phyloP scores from a whole-genome alignment of 2,113 vertebrate species.

The Campylomormyrus tamandua region DNA sequence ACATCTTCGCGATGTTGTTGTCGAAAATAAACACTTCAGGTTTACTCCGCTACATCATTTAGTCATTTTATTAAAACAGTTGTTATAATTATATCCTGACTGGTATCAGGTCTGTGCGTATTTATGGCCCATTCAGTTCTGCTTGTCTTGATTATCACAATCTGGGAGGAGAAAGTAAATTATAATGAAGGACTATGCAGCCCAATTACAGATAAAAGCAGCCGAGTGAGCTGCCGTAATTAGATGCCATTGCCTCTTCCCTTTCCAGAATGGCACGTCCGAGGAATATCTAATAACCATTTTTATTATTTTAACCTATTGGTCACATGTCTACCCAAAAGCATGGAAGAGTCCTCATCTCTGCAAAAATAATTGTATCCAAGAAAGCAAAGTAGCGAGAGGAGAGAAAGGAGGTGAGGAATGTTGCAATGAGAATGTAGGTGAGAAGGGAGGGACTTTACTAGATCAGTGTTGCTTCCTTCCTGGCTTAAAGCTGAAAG shows the following conservation, averaged over 20 bases:
- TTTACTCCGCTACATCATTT: conserved; percentile 66
- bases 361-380: not conserved
- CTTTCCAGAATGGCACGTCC: conserved; percentile 72
- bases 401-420: not conserved
- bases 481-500: not conserved
- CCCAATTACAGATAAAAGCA: conserved; percentile 99
- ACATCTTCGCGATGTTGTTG: conserved; percentile 74
- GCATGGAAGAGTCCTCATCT: conserved; percentile 13
- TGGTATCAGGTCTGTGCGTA: conserved; percentile 86
- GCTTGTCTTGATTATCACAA: conserved; percentile 99
- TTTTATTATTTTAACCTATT: conserved; percentile 66
- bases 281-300: conserved; percentile 63
- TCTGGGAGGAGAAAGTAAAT: conserved; percentile 98
- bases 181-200: conserved; percentile 99
- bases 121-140: conserved; percentile 83
- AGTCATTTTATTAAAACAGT: conserved; percentile 97
- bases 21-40: conserved; percentile 84
- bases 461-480: not conserved
- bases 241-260: conserved; percentile 95
- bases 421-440: not conserved
- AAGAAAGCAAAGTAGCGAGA: not conserved
- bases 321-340: conserved; percentile 53
- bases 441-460: not conserved
- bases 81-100: conserved; percentile 99
- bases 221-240: conserved; percentile 94